Percentiles rank a stretch among this genome's conserved stretches.
Evolutionary conservation across 2,797 vertebrate species (phyloP).

Genomic region (Calcarius lapponicus): DNA sequence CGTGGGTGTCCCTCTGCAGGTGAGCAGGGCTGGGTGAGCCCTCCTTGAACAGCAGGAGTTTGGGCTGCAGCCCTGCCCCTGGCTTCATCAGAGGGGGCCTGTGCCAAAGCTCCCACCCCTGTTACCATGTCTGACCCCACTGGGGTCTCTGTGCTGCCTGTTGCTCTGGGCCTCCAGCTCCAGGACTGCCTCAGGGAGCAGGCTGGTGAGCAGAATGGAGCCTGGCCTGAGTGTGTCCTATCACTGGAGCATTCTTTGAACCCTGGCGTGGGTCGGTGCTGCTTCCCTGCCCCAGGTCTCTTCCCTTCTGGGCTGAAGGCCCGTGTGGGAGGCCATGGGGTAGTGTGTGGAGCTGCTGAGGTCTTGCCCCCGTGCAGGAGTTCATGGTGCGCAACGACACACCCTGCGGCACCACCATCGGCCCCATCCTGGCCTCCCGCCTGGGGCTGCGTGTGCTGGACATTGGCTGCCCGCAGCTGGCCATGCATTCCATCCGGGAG

Average conservation of each 20-base stretch:
- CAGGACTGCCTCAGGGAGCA: not conserved
- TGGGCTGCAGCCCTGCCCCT: not conserved
- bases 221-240: not conserved
- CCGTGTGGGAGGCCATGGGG: fast-evolving
- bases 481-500: constrained; percentile 98
- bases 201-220: not conserved
- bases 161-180: not conserved
- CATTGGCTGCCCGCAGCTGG: constrained; percentile 90
- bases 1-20: constrained; percentile 90
- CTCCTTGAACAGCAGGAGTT: fast-evolving
- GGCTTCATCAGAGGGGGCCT: not conserved
- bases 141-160: not conserved
- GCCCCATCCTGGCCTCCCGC: constrained; percentile 91
- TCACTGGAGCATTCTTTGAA: not conserved
- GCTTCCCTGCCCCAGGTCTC: not conserved
- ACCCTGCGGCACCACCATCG: constrained; percentile 91
- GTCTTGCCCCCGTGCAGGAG: constrained; percentile 74
- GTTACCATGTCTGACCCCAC: fast-evolving
- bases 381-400: constrained; percentile 96
- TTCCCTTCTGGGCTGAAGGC: not conserved
- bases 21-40: constrained; percentile 22
- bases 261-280: fast-evolving
- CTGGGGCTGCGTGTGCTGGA: constrained; percentile 92
- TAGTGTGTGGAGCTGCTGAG: not conserved
- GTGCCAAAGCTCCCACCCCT: not conserved